Base-by-base conservation (phyloP, 2,113 vertebrate genomes). In the Cyphomyrus plagiostoma region DNA sequence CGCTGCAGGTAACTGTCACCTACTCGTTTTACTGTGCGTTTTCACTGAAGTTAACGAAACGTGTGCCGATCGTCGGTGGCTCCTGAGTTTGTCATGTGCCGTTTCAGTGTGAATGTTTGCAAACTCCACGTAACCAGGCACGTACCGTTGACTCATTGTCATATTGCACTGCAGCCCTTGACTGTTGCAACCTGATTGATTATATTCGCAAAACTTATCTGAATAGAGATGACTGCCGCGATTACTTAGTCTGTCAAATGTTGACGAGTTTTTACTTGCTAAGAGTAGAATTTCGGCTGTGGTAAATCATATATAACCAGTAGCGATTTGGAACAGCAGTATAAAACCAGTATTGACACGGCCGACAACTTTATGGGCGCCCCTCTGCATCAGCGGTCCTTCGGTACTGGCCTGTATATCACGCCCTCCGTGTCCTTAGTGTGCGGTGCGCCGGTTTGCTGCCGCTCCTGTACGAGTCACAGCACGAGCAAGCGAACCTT, bases 1-100 rank as follows among this genome's bases (percentile, higher is more conserved):
- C 91, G 94, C 91, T 95, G 92, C 88, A 95, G 95, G 95, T 96
- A 95, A 93, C n/a, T 3, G 6, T 85, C 49, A 21, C 39, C 13
- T n/a, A 8, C 26, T 42, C 17, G 39, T 13, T 19, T 23, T 42
- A 48, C 82, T 48, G 4, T 45, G 5, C 19, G 19, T 42, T 83
- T 46, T 46, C 35, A 9, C 6, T 46, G 11, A 19, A 45, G 19
- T 83, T 48, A 11, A 39, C 70, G 30, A 77, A 19, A 2, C 70
- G 30, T 39, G 30, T 19, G 10, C 35, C 26, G 70, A 7, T 77
- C 30, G 11, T 11, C n/a, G 62, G 62, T 26, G 62, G n/a, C 10
- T 30, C 3, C 3, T 26, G 58, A 11, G 58, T 70, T 70, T 30
- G 10, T 8, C 58, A 10, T n/a, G 58, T 62, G 7, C 23, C 1